Conservation (phyloP, 2,797 vertebrate species). For the Bradypodion ventrale region DNA sequence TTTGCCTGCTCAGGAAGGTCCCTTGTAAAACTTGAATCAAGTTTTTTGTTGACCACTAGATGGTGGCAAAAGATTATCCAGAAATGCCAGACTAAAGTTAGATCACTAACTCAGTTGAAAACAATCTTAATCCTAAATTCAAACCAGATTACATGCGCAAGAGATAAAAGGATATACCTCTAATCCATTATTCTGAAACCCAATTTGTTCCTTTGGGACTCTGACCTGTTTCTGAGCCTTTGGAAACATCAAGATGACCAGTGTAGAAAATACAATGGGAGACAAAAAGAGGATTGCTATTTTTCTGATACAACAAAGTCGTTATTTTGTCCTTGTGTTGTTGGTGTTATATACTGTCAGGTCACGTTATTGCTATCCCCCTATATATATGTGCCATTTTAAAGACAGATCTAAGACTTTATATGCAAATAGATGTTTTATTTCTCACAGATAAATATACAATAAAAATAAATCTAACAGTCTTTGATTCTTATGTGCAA, state of each 20-base stretch:
- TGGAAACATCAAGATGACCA: not conserved
- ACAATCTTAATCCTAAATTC: no score
- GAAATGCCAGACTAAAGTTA: not conserved
- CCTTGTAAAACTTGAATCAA: not conserved
- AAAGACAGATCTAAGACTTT: not conserved
- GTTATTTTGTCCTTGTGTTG: no score
- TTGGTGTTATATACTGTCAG: no score
- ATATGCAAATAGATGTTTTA: not conserved
- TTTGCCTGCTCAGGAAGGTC: not conserved
- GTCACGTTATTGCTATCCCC: no score
- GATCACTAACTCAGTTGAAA: no score
- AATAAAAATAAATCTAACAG: not conserved
- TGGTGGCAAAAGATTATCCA: not conserved
- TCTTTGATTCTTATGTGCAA: slow-evolving; percentile 10
- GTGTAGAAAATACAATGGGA: not conserved
- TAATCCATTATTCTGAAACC: no score
- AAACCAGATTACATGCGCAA: no score
- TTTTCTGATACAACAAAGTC: no score
- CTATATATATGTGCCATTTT: not conserved
- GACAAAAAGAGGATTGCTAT: not conserved
- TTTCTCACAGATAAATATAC: not conserved
- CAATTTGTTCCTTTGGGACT: no score
- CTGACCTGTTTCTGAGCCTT: not conserved
- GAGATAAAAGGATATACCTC: no score
- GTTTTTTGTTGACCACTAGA: not conserved